Base-by-base conservation (phyloP, 1,140 invertebrate genomes). In the Drosophila repletoides region DNA sequence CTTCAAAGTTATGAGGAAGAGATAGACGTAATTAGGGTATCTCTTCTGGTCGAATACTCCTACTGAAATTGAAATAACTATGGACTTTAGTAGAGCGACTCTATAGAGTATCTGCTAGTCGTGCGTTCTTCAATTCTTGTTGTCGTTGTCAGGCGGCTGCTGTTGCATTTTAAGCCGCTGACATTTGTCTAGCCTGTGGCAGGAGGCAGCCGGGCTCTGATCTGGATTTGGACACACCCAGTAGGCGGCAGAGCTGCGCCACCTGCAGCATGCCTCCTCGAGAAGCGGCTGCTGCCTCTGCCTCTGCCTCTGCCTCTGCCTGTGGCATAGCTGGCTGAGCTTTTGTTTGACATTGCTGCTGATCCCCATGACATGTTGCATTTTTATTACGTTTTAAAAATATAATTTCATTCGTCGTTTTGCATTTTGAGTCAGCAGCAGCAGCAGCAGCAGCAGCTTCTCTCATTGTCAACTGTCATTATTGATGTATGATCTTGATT, bases 401-500 rank as follows among this genome's bases (percentile, higher is more conserved):
- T 60, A 66, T 67, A 76, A 63, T 72, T 46, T 33, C 22, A 48
- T 45, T 60, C 51, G 45, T 52, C 51, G 22, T 43, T 63, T 76
- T 68, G 45, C 73, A 76, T 73, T 61, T 41, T 28, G 65, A 74
- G 71, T 34, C 55, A 56, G 52, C 22, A 17, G 31, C 58, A 34
- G 15, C n/a, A n/a, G n/a, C n/a, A n/a, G n/a, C n/a, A n/a, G 43
- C 55, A 55, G 29, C 60, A 60, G 64, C 24, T 61, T 67, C 72
- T 67, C 72, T 74, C 73, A 77, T 76, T 86, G 80, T 86, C 75
- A 80, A 63, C 52, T 70, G 80, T 76, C 76, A 75, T 86, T 86
- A 86, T 86, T 86, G 80, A 86, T 86, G 80, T 76, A 86, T 72
- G 80, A 80, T 86, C 80, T 87, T 73, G 80, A 84, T 86, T 86